phyloP scores from a whole-genome alignment of 2,113 vertebrate genomes.

The Lampris megalopsis region DNA sequence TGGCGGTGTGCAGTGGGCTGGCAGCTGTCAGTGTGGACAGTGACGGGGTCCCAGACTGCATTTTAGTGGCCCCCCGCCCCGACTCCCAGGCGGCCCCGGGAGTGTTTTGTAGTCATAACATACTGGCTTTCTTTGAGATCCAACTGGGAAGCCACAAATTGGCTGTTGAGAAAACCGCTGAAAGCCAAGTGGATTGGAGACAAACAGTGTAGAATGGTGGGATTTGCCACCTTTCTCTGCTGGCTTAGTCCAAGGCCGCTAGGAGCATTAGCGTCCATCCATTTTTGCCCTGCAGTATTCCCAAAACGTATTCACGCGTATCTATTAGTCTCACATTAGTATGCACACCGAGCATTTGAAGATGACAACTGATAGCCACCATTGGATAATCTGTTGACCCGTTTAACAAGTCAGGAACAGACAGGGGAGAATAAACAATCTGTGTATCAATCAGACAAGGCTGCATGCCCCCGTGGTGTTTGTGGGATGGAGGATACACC shows the following conservation, averaged over 20 bases:
- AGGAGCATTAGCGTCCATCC: constrained; percentile 65
- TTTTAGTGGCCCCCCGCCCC: constrained; percentile 70
- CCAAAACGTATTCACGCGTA: constrained; percentile 63
- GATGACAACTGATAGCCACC: constrained; percentile 53
- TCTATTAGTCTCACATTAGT: constrained; percentile 42
- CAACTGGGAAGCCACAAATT: constrained; percentile 78
- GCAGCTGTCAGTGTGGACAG: constrained; percentile 70
- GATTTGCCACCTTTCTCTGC: constrained; percentile 75
- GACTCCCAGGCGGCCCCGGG: constrained; percentile 66
- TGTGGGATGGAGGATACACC: constrained; percentile 24
- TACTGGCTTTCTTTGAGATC: constrained; percentile 67
- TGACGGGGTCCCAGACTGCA: constrained; percentile 66
- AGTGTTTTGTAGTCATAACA: constrained; percentile 78
- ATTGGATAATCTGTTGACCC: constrained; percentile 45
- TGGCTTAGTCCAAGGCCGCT: constrained; percentile 73
- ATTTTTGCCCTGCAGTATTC: constrained; percentile 44
- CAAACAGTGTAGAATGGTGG: constrained; percentile 81
- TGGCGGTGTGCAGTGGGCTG: constrained; percentile 56
- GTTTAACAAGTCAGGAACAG: constrained; percentile 49
- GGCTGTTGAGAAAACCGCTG: constrained; percentile 74
- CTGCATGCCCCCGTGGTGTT: constrained; percentile 35
- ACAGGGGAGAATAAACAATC: constrained; percentile 42
- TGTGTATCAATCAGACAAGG: constrained; percentile 36
- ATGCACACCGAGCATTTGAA: constrained; percentile 32
- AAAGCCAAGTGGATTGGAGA: constrained; percentile 80